Percentiles rank a stretch among this genome's conserved stretches.
These are phyloP conservation scores for Marronus borbonicus DNA, from an alignment of 2,888 invertebrate species.

Conservation along the genomic window DNA sequence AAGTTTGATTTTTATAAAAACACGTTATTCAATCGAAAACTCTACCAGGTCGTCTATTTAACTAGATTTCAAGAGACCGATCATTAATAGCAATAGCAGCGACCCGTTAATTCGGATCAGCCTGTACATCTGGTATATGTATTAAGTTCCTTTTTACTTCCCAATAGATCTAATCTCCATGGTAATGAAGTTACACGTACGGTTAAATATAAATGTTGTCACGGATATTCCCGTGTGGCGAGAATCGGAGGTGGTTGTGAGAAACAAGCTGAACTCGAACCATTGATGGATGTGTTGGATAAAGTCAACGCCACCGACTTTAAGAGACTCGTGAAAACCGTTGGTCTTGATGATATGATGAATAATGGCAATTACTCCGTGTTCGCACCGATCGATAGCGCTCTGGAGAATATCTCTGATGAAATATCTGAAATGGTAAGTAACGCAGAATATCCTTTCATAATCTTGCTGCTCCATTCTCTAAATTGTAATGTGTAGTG, in stretches of 20 bases:
- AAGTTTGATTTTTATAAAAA: no score
- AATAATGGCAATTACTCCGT: slow-evolving; percentile 75
- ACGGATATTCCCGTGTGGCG: slow-evolving; percentile 73
- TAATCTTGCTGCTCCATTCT: no score
- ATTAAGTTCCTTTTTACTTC: slow-evolving; percentile 36
- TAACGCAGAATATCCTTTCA: slow-evolving; percentile 11
- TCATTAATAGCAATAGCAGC: no score
- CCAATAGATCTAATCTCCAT: slow-evolving; percentile 73
- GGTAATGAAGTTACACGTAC: slow-evolving; percentile 76
- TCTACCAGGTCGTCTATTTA: no score
- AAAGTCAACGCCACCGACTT: slow-evolving; percentile 76
- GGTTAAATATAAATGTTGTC: slow-evolving; percentile 79
- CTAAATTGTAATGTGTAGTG: no score
- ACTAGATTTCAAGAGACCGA: no score
- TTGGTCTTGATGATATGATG: slow-evolving; percentile 71
- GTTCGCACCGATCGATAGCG: slow-evolving; percentile 77
- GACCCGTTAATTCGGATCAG: no score
- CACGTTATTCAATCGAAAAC: no score
- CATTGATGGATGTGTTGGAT: slow-evolving; percentile 73
- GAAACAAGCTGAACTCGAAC: slow-evolving; percentile 74
- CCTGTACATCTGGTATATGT: no score
- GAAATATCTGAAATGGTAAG: slow-evolving; percentile 73
- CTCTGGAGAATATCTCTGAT: slow-evolving; percentile 74
- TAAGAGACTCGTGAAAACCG: slow-evolving; percentile 72
- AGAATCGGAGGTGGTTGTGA: slow-evolving; percentile 64